Evolutionary conservation across 2,113 vertebrate species (phyloP), one percentile per base, ranked within the genome.

Genomic region (Porphyrio hochstetteri): DNA sequence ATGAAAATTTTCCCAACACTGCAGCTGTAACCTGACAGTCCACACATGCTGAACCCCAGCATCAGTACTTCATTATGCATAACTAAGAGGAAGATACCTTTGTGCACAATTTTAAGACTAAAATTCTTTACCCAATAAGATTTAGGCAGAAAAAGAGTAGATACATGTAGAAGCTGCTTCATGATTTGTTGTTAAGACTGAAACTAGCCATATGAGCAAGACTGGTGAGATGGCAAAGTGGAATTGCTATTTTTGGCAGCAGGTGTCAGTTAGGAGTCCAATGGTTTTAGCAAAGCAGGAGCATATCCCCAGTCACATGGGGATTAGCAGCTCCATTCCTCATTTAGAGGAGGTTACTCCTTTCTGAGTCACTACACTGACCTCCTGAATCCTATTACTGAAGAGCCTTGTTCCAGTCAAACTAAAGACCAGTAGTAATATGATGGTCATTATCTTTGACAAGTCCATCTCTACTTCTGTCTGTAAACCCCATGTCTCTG

Each of bases 241-340:
- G 42, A 77, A 75, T 29, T 75, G 36, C 78, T 95, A 6, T 38
- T 95, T 92, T 59, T 88, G 72, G 69, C 60, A 86, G 75, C 46
- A 86, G 55, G 61, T 70, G 16, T 81, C 72, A 77, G 44, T 52
- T 46, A 69, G 10, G 11, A 86, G 25, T 28, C 19, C 48, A 40
- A 29, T 27, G 15, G 36, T 78, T 93, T 83, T 31, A 50, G 38
- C 42, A 90, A 95, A 83, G 50, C 59, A 81, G 72, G 9, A 67
- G 52, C 0, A 0, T 25, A 52, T n/a, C 36, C 59, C 31, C 64
- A 74, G 46, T 61, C 64, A 78, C n/a, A 19, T 0, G 0, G 23
- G 28, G 50, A 94, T 95, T 68, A 90, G 71, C 83, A 91, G 64
- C 72, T 77, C 86, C 68, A 31, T 44, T 33, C 56, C 64, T 65